Evolutionary conservation across 2,113 vertebrate species (phyloP).

Genomic region (Trematocara macrostoma): DNA sequence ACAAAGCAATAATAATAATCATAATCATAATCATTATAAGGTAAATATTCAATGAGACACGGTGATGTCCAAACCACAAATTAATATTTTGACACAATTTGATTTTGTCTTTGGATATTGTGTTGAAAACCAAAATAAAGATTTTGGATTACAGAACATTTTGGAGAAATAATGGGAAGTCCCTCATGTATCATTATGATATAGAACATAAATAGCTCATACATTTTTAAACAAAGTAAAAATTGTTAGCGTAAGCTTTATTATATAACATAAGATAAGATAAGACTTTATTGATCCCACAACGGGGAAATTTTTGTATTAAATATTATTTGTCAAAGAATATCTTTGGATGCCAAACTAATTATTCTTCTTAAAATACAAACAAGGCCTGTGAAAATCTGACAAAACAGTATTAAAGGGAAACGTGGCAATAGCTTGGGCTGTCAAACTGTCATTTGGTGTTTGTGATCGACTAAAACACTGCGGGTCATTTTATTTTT

Average conservation of each 20-base stretch:
- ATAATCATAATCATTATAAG: background rate
- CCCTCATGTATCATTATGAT: background rate
- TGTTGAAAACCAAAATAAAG: background rate
- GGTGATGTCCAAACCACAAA: background rate
- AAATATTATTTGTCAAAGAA: background rate
- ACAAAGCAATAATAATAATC: background rate
- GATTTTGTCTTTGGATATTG: background rate
- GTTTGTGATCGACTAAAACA: background rate
- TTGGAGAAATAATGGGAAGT: fast-evolving
- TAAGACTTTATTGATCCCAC: no score
- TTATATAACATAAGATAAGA: background rate
- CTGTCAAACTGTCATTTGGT: background rate
- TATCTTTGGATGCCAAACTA: background rate
- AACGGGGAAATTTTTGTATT: background rate
- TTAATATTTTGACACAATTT: background rate
- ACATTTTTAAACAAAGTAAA: background rate
- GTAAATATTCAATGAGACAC: background rate
- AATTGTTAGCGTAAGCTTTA: background rate
- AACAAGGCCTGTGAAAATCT: background rate
- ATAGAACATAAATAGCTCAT: background rate
- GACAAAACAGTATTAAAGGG: background rate
- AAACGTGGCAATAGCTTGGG: background rate
- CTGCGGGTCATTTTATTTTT: background rate
- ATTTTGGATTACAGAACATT: background rate
- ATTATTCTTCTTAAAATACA: background rate